Evolutionary conservation across 2,113 vertebrate species (phyloP), one percentile per base, ranked within the genome.

Genomic region (Mirza zaza): DNA sequence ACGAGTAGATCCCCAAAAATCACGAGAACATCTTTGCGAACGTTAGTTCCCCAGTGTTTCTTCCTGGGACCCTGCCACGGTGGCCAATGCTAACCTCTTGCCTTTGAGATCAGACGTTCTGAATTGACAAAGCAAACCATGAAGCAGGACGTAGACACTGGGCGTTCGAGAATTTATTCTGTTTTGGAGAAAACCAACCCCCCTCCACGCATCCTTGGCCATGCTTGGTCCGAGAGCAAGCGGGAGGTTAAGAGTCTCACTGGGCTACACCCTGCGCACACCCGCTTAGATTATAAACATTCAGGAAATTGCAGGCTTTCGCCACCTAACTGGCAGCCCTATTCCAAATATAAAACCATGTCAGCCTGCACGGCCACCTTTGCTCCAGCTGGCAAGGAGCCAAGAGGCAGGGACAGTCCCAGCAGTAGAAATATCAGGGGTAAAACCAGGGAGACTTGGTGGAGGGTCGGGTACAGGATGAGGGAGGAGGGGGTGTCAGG

Each of bases 221-320:
- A 79, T 29, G 27, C 63, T 25, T 39, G 65, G 70, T 61, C 20
- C 0, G 1, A 39, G n/a, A 91, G 48, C 73, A 67, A 83, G 12
- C 4, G 34, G 42, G 90, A 71, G 8, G 52, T 39, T 61, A 34
- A 85, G 75, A 34, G n/a, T 63, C 71, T 73, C 83, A 27, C 17
- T 9, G 32, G 93, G 75, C 87, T 63, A 2, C 63, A 57, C 86
- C 93, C 85, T 5, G 34, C 80, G 55, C 94, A 94, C 89, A 76
- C 91, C 94, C 97, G 82, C 80, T 91, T 95, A 93, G 93, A 97
- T 97, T 87, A 97, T 73, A 96, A 95, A 94, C 86, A 90, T 95
- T 76, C 57, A 79, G 59, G 93, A 97, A 96, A 97, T 95, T 94
- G 86, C 71, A 90, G 86, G 94, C 86, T 92, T 92, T 91, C 17